Base-by-base conservation (phyloP, 1,140 invertebrate species). In the Bombus waltoni region DNA sequence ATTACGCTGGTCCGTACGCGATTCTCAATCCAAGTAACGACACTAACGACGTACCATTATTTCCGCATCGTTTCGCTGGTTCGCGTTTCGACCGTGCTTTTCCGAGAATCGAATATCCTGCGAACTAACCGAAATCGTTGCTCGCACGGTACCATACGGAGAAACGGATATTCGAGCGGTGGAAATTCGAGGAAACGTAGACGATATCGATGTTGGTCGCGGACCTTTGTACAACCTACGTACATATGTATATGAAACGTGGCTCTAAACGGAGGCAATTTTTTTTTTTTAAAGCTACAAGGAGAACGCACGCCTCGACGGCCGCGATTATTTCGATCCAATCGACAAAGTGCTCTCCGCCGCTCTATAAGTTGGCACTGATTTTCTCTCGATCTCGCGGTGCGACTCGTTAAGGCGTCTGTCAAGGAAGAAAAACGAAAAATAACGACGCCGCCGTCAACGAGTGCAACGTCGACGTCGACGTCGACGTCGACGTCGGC, bases 361-460 rank as follows among this genome's bases (percentile, higher is more conserved):
- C 47, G 32, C 70, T 72, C 70, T n/a, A 70, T 15, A 1, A 42
- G n/a, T 59, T 32, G 70, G 32, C 28, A 42, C 59, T 53, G 83
- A 72, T 73, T 85, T 73, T 74, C 59, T 74, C 77, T 85, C 77
- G 57, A 74, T 81, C 83, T 81, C 83, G 77, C 35, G 18, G 65
- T 53, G 42, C 66, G 22, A 77, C 81, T 84, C 65, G 53, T 86
- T 72, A 86, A 77, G 40, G 57, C 85, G 85, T 83, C 68, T 68
- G 59, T 78, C 59, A 70, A 62, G 38, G 59, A 81, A 59, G 70
- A 74, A 83, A 76, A 87, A 73, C 44, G 57, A 84, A 71, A 84
- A 86, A 75, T 38, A 42, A 84, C 75, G 75, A 28, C 32, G 42
- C 25, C 71, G 53, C 5, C 74, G 25, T 10, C 47, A 47, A 71